Percentiles rank a stretch among this genome's conserved stretches.
These are phyloP conservation scores for Iselma pallidipennis DNA, from an alignment of 2,888 invertebrate genomes.

Conservation along the genomic window DNA sequence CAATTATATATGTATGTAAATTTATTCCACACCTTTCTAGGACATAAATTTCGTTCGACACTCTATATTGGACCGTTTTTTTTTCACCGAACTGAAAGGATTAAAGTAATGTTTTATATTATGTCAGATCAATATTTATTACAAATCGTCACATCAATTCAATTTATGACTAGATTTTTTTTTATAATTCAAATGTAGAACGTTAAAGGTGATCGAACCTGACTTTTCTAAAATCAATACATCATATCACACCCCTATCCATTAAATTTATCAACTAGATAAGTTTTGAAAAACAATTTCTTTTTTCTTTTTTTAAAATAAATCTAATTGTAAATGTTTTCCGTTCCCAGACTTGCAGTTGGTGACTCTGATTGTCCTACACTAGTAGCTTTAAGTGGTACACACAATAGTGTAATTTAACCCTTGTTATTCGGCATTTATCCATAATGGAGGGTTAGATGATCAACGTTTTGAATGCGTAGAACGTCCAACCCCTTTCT, in stretches of 20 bases:
- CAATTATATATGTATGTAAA: background rate
- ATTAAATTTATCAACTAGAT: conserved; percentile 3
- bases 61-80: background rate
- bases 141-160: background rate
- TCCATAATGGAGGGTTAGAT: conserved; percentile 46
- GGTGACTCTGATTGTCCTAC: conserved; percentile 10
- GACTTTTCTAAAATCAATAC: conserved; percentile 1
- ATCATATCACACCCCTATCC: background rate
- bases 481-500: conserved; percentile 27
- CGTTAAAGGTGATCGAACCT: background rate
- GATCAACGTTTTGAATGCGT: conserved; percentile 12
- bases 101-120: background rate
- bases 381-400: conserved; percentile 39
- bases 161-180: background rate
- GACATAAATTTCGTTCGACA: background rate
- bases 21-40: background rate
- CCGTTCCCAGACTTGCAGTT: background rate
- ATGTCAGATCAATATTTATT: background rate
- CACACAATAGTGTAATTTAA: conserved; percentile 49
- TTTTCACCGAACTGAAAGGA: background rate
- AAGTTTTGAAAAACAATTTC: background rate
- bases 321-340: background rate
- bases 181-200: background rate
- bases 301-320: background rate
- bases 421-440: conserved; percentile 50